phyloP scores from a whole-genome alignment of 2,113 vertebrate genomes.

The Spea bombifrons region DNA sequence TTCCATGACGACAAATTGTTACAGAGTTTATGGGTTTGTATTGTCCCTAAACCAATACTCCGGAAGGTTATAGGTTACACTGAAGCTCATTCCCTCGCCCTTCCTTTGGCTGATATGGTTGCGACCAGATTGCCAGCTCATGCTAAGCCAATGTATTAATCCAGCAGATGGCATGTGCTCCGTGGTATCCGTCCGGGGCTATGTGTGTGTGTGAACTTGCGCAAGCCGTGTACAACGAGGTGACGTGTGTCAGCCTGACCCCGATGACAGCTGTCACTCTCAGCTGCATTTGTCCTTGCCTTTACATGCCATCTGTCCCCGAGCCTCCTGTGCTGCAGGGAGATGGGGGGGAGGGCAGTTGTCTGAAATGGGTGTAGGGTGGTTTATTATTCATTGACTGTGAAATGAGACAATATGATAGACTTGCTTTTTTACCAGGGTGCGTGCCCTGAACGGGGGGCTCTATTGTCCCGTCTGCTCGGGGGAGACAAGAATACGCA shows the following conservation, averaged over 20 bases:
- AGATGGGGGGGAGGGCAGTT: constrained; percentile 19
- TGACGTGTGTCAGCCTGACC: constrained; percentile 38
- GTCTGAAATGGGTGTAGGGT: constrained; percentile 9
- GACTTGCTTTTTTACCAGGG: constrained; percentile 21
- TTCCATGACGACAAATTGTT: too few species aligned
- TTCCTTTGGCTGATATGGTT: too few species aligned
- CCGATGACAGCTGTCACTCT: constrained; percentile 43
- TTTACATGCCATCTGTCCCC: constrained; percentile 42
- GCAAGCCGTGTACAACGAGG: constrained; percentile 15
- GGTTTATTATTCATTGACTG: constrained; percentile 42
- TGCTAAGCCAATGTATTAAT: constrained; percentile 11
- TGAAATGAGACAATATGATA: constrained; percentile 37
- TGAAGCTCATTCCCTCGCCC: too few species aligned
- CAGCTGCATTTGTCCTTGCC: constrained; percentile 16
- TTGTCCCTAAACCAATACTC: too few species aligned
- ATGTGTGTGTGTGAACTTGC: constrained; percentile 22
- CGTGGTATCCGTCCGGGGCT: constrained; percentile 5
- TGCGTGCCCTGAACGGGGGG: constrained; percentile 13
- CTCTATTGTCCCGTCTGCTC: constrained; percentile 17
- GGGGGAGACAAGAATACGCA: neutral
- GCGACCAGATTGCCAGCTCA: constrained; percentile 13
- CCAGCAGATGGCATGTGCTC: constrained; percentile 16
- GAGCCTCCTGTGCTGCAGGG: neutral
- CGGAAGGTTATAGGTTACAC: too few species aligned
- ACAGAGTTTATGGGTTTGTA: too few species aligned